Evolutionary conservation across 2,797 vertebrate species (phyloP).

Genomic region (Spondyliosoma cantharus): DNA sequence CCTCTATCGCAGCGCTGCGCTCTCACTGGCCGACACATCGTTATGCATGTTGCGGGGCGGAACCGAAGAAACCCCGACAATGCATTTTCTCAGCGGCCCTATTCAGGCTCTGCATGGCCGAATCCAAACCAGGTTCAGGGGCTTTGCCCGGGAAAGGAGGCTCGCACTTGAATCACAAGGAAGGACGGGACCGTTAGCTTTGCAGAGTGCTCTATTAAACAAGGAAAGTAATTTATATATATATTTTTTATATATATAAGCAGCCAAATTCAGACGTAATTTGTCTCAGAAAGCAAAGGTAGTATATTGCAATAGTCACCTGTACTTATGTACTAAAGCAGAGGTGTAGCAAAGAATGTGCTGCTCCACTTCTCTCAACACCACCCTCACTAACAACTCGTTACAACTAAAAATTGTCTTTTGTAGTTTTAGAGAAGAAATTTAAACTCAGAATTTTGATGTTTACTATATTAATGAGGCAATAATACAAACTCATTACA

Average conservation of each 20-base stretch:
- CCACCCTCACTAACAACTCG: background rate
- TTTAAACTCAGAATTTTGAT: too few relatives aligned
- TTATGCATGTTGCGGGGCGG: slow-evolving; percentile 86
- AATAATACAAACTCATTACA: too few relatives aligned
- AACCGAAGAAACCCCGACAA: slow-evolving; percentile 81
- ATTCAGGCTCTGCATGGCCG: slow-evolving; percentile 65
- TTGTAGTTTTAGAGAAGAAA: too few relatives aligned
- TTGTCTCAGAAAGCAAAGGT: background rate
- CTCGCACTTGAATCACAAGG: slow-evolving; percentile 69
- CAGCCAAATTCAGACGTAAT: background rate
- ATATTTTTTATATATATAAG: background rate
- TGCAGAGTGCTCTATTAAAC: background rate
- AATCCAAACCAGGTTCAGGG: slow-evolving; percentile 82
- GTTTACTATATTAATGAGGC: too few relatives aligned
- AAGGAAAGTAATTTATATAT: background rate
- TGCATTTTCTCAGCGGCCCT: slow-evolving; percentile 77
- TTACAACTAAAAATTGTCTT: background rate
- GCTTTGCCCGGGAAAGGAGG: slow-evolving; percentile 84
- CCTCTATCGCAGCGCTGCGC: slow-evolving; percentile 72
- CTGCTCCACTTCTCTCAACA: background rate
- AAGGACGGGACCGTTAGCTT: slow-evolving; percentile 29
- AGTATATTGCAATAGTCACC: background rate
- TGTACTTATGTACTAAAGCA: background rate
- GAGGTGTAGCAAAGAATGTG: background rate
- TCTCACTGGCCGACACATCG: slow-evolving; percentile 70